phyloP scores from a whole-genome alignment of 1,140 invertebrate genomes.

The Chrysomallon squamiferum region DNA sequence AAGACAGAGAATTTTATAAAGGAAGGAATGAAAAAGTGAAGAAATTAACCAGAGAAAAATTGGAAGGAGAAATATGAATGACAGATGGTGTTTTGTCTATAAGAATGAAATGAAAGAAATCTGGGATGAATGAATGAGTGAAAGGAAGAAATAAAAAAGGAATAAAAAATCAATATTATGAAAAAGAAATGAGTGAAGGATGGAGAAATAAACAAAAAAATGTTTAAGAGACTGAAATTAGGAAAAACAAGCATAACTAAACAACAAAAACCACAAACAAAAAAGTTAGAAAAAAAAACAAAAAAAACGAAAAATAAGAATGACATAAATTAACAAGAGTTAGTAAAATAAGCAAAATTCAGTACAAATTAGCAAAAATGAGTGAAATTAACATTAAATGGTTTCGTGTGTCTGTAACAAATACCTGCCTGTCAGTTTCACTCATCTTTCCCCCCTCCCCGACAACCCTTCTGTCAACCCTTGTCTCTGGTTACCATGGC shows the following conservation, averaged over 20 bases:
- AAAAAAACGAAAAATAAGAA: not conserved
- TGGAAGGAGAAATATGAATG: too few relatives aligned
- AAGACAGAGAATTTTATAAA: too few relatives aligned
- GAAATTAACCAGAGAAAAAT: too few relatives aligned
- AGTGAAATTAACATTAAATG: not conserved
- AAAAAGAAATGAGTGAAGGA: not conserved
- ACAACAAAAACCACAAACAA: too few relatives aligned
- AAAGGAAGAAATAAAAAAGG: not conserved
- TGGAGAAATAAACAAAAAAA: not conserved
- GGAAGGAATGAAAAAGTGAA: too few relatives aligned
- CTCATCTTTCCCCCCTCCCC: too few relatives aligned
- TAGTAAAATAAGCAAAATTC: not conserved
- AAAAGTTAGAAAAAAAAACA: too few relatives aligned
- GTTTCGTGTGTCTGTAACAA: not conserved
- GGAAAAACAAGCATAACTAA: not conserved
- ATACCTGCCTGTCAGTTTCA: constrained; percentile 1
- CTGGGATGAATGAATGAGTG: too few relatives aligned
- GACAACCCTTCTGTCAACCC: too few relatives aligned
- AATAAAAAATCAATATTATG: not conserved
- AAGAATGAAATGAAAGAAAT: too few relatives aligned
- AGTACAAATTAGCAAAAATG: not conserved
- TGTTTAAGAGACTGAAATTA: not conserved
- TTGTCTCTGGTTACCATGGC: too few relatives aligned
- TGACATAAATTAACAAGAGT: not conserved
- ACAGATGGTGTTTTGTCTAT: too few relatives aligned